phyloP scores from a whole-genome alignment of 2,888 invertebrate genomes.

The Leptura quadrifasciata region DNA sequence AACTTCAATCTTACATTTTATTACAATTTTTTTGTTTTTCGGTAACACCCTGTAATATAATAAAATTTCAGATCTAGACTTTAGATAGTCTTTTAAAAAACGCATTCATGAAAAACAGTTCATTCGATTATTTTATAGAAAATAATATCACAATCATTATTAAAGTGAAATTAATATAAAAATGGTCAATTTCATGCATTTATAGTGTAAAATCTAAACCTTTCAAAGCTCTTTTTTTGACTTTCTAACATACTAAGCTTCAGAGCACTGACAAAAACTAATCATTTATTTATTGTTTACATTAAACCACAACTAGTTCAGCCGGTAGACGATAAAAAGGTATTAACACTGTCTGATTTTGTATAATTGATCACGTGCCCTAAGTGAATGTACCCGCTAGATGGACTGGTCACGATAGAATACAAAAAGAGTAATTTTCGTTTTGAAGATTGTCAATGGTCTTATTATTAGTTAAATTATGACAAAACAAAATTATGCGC shows the following conservation, averaged over 20 bases:
- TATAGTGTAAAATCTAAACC: not conserved
- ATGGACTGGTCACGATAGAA: no score
- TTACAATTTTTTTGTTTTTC: no score
- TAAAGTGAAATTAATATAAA: conserved; percentile 4
- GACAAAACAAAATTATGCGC: no score
- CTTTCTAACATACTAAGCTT: not conserved
- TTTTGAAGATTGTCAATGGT: no score
- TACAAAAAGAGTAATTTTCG: no score
- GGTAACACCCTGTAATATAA: no score
- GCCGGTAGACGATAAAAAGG: not conserved
- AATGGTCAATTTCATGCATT: not conserved
- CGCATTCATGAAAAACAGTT: not conserved
- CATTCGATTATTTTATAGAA: not conserved
- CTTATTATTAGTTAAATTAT: no score
- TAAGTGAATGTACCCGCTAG: not conserved
- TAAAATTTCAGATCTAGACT: not conserved
- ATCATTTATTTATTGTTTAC: not conserved
- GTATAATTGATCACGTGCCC: not conserved
- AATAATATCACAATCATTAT: not conserved
- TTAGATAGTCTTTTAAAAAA: not conserved
- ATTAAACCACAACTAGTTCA: not conserved
- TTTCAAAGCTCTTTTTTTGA: not conserved
- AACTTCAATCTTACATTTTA: no score
- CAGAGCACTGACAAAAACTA: not conserved
- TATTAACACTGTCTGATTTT: not conserved